These are phyloP conservation scores for Oegoconia quadripuncta DNA, from an alignment of 2,888 invertebrate genomes.

Conservation along the genomic window DNA sequence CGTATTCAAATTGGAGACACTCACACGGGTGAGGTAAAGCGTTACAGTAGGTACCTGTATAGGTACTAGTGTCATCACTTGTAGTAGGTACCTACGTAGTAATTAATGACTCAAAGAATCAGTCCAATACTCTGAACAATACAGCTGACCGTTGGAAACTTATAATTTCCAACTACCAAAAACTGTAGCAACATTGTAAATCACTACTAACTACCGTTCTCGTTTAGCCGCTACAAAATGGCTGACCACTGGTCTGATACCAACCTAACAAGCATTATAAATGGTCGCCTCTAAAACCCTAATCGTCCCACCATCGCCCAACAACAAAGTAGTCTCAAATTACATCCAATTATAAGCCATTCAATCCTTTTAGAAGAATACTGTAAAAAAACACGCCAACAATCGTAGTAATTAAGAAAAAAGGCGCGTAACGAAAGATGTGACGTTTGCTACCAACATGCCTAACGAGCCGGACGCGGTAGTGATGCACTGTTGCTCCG, in stretches of 20 bases:
- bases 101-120: no score
- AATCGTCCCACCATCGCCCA: constrained; percentile 55
- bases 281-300: constrained; percentile 59
- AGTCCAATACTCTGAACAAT: no score
- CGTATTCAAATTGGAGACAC: no score
- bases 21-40: no score
- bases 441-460: constrained; percentile 66
- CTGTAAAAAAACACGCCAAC: constrained; percentile 61
- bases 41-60: no score
- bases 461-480: constrained; percentile 44
- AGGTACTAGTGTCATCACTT: no score
- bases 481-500: constrained; percentile 37
- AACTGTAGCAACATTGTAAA: constrained; percentile 50
- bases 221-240: constrained; percentile 51
- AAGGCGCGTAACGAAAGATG: constrained; percentile 68
- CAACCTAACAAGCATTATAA: constrained; percentile 55
- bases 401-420: constrained; percentile 72
- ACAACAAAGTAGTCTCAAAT: constrained; percentile 73
- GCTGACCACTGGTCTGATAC: constrained; percentile 47
- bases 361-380: constrained; percentile 69
- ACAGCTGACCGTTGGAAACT: no score
- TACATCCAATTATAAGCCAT: constrained; percentile 77
- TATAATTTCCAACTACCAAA: constrained; percentile 51
- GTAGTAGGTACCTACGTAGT: background rate
- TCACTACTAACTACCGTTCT: constrained; percentile 58